Base-by-base conservation (phyloP, 2,113 vertebrate species). In the Cochlearius cochlearius region DNA sequence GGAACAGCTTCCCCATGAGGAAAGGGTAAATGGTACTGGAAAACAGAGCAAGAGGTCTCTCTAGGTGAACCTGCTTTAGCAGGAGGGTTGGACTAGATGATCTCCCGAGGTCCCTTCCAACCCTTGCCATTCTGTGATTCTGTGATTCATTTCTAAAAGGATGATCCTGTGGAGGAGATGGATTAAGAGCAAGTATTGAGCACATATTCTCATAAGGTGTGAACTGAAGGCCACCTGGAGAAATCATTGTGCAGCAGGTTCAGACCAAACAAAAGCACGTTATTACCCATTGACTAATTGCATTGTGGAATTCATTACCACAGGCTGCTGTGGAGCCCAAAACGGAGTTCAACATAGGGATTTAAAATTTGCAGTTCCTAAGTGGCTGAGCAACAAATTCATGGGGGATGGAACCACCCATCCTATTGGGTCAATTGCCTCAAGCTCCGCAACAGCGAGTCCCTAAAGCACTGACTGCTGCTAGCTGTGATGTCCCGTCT, bases 401-500 rank as follows among this genome's bases (percentile, higher is more conserved):
- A 6, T 11, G 17, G 13, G 36, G 7, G 7, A 32, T 0, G 0
- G 29, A 69, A 34, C 18, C 39, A 71, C 15, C 11, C 25, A 29
- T 45, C 23, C 16, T n/a, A 6, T 36, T 21, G 36, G 12, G 32
- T 86, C 78, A 83, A 0, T 64, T 58, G 18, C 73, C 82, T 64
- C 58, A 67, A 67, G 32, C 68, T 55, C 23, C 7, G 3, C 10
- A 50, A 22, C 18, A 52, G 7, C 0, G 4, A 83, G 19, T 41
- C 23, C 67, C 53, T 49, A 45, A 76, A 80, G 23, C 25, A 39
- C 22, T 29, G 58, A 36, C 25, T 56, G 38, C 34, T 58, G 55
- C 32, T 50, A 47, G 36, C 43, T 1, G 3, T 49, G 39, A 47
- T 56, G 18, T 53, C 63, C 38, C 10, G 2, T 22, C 2, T 11